Evolutionary conservation across 2,888 invertebrate genomes (phyloP), one percentile per base, ranked within the genome.

Genomic region (Phania funesta): DNA sequence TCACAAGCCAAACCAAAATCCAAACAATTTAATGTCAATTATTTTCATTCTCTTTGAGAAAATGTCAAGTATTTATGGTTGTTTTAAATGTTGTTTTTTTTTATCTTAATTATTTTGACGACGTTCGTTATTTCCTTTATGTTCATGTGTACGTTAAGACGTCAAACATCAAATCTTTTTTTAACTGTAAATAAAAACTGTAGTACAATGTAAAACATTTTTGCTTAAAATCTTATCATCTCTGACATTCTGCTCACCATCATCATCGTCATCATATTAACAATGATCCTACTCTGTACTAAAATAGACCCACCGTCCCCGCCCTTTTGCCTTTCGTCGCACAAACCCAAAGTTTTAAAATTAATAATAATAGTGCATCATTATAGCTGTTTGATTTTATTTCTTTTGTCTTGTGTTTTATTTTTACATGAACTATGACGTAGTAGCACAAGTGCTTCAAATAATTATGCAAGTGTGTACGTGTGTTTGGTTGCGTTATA

Each of bases 341-440:
- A 16, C 58, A 16, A 44, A 44, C 16, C 5, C 2, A 3, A 2
- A 41, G n/a, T 41, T 44, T 44, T 16, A 18, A 44, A 44, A 44
- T 16, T 38, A 38, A 50, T 35, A 73, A 65, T 50, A 60, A 60
- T 76, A 68, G 44, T 29, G 44, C 68, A 52, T 13, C 29, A 20
- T 48, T 58, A 29, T 32, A 41, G 26, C 3, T 52, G 44, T 29
- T 50, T 29, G 41, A 26, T 24, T 64, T 54, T 56, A 41, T 22
- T 18, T 20, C 48, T 41, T 68, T 41, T 46, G 52, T 38, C 26
- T 26, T 38, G 11, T 38, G n/a, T 54, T 70, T 44, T 64, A 44
- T 54, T 64, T 75, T 56, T 48, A 46, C 13, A 35, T 54, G 41
- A 80, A 76, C 76, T 80, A 68, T 81, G 81, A 81, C 81, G 81